Conservation (phyloP, 1,140 invertebrate species). For the Pseudoatta argentina region DNA sequence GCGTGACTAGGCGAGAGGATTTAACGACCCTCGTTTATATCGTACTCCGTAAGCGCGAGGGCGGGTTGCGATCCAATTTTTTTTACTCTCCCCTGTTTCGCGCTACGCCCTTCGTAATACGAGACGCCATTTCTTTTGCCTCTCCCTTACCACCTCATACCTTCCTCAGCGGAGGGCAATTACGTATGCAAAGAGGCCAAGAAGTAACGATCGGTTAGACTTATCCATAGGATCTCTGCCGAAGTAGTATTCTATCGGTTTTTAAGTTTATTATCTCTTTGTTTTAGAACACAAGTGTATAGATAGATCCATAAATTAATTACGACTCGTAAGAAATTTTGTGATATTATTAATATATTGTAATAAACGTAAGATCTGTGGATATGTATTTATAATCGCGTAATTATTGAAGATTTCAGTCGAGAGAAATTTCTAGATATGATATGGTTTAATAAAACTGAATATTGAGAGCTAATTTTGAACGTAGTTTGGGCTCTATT, state of each 20-base stretch:
- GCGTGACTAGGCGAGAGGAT: constrained; percentile 75
- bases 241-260: constrained; percentile 37
- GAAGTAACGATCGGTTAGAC: constrained; percentile 75
- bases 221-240: constrained; percentile 67
- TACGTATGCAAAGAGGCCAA: constrained; percentile 77
- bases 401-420: no score
- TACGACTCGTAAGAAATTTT: background rate
- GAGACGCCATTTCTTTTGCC: constrained; percentile 69
- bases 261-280: constrained; percentile 65
- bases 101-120: constrained; percentile 68
- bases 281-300: background rate
- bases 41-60: constrained; percentile 64
- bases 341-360: background rate
- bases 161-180: constrained; percentile 71
- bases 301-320: background rate
- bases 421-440: background rate
- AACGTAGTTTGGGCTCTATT: background rate
- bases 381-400: background rate
- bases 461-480: background rate
- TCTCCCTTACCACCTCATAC: constrained; percentile 67
- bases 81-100: constrained; percentile 57
- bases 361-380: background rate
- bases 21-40: constrained; percentile 75
- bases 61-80: constrained; percentile 73
- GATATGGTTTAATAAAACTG: background rate